A percentile compares a stretch with the other conserved stretches of the same genome.
Conservation (phyloP, 1,140 invertebrate genomes). For the Gyrodactylus salaris region DNA sequence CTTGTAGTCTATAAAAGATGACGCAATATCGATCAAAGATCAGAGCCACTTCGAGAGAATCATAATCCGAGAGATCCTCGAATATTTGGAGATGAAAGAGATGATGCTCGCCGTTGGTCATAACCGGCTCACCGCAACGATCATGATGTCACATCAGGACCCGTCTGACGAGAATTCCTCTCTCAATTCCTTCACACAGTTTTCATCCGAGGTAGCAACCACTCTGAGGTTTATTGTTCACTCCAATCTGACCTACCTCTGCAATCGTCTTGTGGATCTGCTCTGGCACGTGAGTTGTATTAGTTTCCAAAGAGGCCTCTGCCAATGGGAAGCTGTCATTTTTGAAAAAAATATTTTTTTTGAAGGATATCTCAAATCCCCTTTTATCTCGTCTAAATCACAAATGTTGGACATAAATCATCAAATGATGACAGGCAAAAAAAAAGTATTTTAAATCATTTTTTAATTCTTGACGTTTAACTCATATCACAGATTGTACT, state of each 20-base stretch:
- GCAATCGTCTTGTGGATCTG: background rate
- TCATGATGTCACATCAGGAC: background rate
- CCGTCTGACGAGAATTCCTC: background rate
- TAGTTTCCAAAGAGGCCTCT: background rate
- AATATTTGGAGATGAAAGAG: background rate
- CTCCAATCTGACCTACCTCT: background rate
- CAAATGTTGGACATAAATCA: background rate
- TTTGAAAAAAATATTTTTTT: background rate
- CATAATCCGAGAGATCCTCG: background rate
- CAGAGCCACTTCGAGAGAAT: background rate
- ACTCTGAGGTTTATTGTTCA: background rate
- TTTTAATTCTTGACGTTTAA: too few relatives aligned
- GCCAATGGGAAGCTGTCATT: background rate
- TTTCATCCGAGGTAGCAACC: background rate
- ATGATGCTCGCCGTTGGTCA: background rate
- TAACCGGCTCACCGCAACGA: background rate
- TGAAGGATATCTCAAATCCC: background rate
- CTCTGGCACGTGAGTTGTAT: background rate
- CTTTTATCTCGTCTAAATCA: background rate
- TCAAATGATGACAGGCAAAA: too few relatives aligned
- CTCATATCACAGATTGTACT: too few relatives aligned
- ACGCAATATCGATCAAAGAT: background rate
- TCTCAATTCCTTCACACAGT: too few relatives aligned
- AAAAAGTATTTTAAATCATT: too few relatives aligned
- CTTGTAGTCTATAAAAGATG: background rate